Conservation (phyloP, 2,888 invertebrate species). For the Drosophila maculinotata region DNA sequence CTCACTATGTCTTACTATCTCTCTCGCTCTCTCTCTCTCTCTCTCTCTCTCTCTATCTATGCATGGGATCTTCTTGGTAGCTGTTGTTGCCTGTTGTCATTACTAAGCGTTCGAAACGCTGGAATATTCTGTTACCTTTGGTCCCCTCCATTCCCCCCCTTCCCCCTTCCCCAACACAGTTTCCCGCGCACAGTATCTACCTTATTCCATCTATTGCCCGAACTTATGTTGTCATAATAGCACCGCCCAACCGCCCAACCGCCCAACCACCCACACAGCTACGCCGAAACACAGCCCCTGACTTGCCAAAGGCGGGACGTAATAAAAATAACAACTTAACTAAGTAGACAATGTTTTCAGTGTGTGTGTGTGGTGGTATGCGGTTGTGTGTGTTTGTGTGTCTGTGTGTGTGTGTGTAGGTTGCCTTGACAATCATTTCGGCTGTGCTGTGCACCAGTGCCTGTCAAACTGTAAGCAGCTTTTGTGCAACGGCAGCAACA, state of each 20-base stretch:
- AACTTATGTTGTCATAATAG: slow-evolving; percentile 71
- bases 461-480: slow-evolving; percentile 69
- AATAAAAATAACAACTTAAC: slow-evolving; percentile 78
- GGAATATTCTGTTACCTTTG: slow-evolving; percentile 37
- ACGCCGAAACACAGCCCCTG: no score
- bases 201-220: slow-evolving; percentile 43
- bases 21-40: no score
- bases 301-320: slow-evolving; percentile 52
- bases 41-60: background rate
- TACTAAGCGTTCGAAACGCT: slow-evolving; percentile 37
- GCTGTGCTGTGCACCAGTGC: slow-evolving; percentile 33
- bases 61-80: no score
- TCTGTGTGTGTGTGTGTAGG: slow-evolving; percentile 19
- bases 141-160: background rate
- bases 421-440: slow-evolving; percentile 60
- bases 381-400: background rate
- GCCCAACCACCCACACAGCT: background rate
- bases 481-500: slow-evolving; percentile 54
- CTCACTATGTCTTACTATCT: no score
- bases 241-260: slow-evolving; percentile 34
- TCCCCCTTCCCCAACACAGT: background rate
- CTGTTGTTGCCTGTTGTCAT: slow-evolving; percentile 32
- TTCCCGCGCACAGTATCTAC: background rate
- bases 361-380: slow-evolving; percentile 6
- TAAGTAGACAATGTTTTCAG: slow-evolving; percentile 60